A percentile compares a stretch with the other conserved stretches of the same genome.
Evolutionary conservation across 2,888 invertebrate genomes (phyloP).

Genomic region (Dorcus hopei): DNA sequence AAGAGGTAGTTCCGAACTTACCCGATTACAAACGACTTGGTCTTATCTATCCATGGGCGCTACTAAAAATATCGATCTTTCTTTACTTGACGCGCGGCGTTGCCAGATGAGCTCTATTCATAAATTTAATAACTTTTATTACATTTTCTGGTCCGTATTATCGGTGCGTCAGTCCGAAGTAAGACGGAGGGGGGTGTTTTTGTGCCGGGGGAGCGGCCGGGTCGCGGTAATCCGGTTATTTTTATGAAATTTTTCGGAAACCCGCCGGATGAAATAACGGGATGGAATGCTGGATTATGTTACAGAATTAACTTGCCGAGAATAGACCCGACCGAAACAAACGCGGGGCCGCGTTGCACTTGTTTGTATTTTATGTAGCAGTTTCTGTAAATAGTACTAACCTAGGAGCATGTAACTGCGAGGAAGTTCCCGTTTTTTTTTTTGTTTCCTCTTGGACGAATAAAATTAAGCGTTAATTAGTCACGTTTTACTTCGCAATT

Average conservation of each 20-base stretch:
- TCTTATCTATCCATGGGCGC: background rate
- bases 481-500: no score
- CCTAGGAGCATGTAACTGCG: no score
- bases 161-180: background rate
- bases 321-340: no score
- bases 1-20: background rate
- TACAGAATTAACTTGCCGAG: no score
- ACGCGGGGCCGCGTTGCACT: no score
- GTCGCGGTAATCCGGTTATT: background rate
- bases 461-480: no score
- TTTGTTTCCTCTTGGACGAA: no score
- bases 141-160: slow-evolving; percentile 7
- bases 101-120: slow-evolving; percentile 9
- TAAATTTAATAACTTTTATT: slow-evolving; percentile 16
- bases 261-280: no score
- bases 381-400: no score
- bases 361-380: no score
- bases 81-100: slow-evolving; percentile 6
- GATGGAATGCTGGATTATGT: no score
- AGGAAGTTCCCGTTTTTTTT: no score
- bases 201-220: background rate
- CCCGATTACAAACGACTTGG: background rate
- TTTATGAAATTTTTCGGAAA: background rate
- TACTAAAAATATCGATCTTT: slow-evolving; percentile 17
- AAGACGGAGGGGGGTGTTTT: slow-evolving; percentile 1